A percentile compares a stretch with the other conserved stretches of the same genome.
These are phyloP conservation scores for Calypte anna DNA, from an alignment of 2,113 vertebrate species.

Conservation along the genomic window DNA sequence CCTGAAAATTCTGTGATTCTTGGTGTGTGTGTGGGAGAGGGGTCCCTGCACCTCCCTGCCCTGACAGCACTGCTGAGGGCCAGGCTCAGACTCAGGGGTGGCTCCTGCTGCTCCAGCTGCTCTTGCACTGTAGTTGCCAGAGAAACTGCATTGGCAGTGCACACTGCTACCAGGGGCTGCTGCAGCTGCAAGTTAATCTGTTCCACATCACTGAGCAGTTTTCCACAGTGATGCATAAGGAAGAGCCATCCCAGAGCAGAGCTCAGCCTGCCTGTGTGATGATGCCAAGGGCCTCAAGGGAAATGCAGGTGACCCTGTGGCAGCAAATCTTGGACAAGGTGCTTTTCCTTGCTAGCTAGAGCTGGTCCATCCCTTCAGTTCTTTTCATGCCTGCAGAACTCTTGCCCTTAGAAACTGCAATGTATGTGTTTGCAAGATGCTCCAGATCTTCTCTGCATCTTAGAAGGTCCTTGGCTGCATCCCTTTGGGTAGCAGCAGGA, in stretches of 20 bases:
- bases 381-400: not conserved
- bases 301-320: not conserved
- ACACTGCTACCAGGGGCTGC: not conserved
- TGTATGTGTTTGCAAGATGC: not conserved
- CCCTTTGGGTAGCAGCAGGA: not conserved
- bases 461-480: not conserved
- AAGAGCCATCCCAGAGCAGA: not conserved
- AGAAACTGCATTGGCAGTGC: not conserved
- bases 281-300: not conserved
- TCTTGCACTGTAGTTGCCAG: not conserved
- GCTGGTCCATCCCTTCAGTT: not conserved
- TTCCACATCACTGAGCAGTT: not conserved
- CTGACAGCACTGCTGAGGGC: not conserved
- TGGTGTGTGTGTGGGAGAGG: accelerated
- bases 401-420: not conserved
- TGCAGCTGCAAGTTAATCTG: slow-evolving; percentile 33
- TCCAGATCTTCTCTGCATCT: not conserved
- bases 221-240: not conserved
- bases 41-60: not conserved
- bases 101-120: not conserved
- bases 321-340: not conserved
- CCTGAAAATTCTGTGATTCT: too few species aligned
- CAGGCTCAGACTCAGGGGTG: not conserved
- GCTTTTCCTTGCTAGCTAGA: not conserved
- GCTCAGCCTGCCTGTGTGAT: not conserved